Evolutionary conservation across 2,888 invertebrate species (phyloP), one percentile per base, ranked within the genome.

Genomic region (Pimpla rufipes): DNA sequence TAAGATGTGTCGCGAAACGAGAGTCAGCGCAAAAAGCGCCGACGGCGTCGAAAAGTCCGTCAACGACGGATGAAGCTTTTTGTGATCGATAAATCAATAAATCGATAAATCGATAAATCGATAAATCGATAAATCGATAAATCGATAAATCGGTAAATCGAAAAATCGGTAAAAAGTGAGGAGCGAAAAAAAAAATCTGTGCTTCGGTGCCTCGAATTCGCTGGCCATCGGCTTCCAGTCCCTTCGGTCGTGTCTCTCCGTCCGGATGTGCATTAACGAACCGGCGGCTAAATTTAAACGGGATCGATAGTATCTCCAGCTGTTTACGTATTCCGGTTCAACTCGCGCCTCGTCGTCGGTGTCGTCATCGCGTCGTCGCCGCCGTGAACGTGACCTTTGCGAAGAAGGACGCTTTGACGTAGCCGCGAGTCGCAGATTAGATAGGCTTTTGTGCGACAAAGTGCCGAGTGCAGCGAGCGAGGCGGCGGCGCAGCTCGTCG

Each of bases 311-410:
- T 64, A 82, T 82, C 74, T 62, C 62, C 16, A 23, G 35, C 23
- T 59, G 70, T 76, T 70, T 42, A 21, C 45, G 50, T 45, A 40
- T 71, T 50, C 59, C 68, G 62, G 59, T 37, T 16, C 52, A 82
- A 64, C 68, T 18, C 3, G n/a, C 29, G 16, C 29, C 76, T 57
- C 35, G 77, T 47, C 21, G 16, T 37, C 7, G 62, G 16, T 68
- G 68, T 68, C 73, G 62, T 62, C 62, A 57, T 21, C 42, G 35
- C 40, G 8, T 52, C 52, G 11, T 42, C 66, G 66, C 59, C 74
- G 21, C 40, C 64, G 55, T 47, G 83, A 79, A 71, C 75, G 79
- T 59, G 79, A 83, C 79, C 82, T 83, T 83, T 79, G 57, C 50
- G 74, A 2, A 29, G 29, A n/a, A 75, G 75, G 62, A 75, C 35